A percentile compares a stretch with the other conserved stretches of the same genome.
Evolutionary conservation across 2,113 vertebrate species (phyloP).

Genomic region (Seriola aureovittata): DNA sequence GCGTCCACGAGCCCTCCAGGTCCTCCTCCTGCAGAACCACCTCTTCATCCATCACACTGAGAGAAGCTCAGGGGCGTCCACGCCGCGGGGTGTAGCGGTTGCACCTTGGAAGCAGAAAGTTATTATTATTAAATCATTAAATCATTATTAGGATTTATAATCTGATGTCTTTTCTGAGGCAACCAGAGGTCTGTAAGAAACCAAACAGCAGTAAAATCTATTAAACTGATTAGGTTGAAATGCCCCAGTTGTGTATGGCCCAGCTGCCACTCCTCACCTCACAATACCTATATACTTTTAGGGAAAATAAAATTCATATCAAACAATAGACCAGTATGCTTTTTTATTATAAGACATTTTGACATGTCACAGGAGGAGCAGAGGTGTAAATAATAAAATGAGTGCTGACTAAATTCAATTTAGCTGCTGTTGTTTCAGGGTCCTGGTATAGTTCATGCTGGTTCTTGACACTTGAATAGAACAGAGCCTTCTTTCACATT

Average conservation of each 20-base stretch:
- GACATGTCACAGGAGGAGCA: neutral
- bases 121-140: no score
- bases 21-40: conserved; percentile 61
- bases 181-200: neutral
- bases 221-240: conserved; percentile 8
- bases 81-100: neutral
- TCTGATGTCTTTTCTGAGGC: neutral
- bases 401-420: neutral
- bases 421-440: neutral
- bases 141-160: neutral
- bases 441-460: neutral
- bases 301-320: neutral
- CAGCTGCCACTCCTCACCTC: neutral
- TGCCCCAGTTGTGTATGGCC: neutral
- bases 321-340: neutral
- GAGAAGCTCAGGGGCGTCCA: conserved; percentile 8
- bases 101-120: neutral
- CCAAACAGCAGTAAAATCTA: neutral
- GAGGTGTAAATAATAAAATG: neutral
- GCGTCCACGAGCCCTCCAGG: conserved; percentile 71
- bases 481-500: neutral
- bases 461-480: neutral
- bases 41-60: conserved; percentile 60
- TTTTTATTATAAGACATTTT: neutral
- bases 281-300: neutral